Evolutionary conservation across 1,140 invertebrate species (phyloP).

Genomic region (Nebria ingens): DNA sequence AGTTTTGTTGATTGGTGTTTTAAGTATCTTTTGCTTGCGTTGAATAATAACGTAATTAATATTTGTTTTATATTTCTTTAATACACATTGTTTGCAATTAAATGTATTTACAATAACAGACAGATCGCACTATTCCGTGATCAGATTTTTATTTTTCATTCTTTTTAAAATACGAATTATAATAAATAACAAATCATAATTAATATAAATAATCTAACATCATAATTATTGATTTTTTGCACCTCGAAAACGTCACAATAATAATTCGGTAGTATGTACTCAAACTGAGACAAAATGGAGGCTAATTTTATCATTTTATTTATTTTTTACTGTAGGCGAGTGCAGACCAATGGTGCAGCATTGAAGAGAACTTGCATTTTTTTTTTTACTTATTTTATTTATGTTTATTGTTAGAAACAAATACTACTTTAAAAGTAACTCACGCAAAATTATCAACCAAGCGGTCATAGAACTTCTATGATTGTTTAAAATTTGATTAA

Average conservation of each 20-base stretch:
- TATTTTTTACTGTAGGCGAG: too few species aligned
- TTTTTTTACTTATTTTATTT: too few species aligned
- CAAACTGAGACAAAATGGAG: background rate
- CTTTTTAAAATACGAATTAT: conserved; percentile 13
- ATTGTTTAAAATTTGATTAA: too few species aligned
- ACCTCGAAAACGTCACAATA: conserved; percentile 6
- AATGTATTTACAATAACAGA: conserved; percentile 9
- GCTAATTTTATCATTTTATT: background rate
- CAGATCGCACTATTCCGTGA: background rate
- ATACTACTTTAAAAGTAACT: too few species aligned
- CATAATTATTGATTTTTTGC: conserved; percentile 5
- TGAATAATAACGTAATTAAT: background rate
- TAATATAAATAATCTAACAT: conserved; percentile 8
- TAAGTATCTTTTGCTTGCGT: too few species aligned
- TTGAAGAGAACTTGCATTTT: too few species aligned
- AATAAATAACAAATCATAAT: conserved; percentile 12
- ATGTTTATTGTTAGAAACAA: too few species aligned
- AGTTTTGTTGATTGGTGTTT: too few species aligned
- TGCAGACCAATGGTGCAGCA: too few species aligned
- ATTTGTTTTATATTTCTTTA: conserved; percentile 1
- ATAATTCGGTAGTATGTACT: background rate
- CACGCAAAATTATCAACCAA: too few species aligned
- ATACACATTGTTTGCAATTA: conserved; percentile 8
- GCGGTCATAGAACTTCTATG: too few species aligned
- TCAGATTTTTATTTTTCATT: background rate